A percentile compares a stretch with the other conserved stretches of the same genome.
These are phyloP conservation scores for Phoenicopterus ruber DNA, from an alignment of 2,113 vertebrate species.

Conservation along the genomic window DNA sequence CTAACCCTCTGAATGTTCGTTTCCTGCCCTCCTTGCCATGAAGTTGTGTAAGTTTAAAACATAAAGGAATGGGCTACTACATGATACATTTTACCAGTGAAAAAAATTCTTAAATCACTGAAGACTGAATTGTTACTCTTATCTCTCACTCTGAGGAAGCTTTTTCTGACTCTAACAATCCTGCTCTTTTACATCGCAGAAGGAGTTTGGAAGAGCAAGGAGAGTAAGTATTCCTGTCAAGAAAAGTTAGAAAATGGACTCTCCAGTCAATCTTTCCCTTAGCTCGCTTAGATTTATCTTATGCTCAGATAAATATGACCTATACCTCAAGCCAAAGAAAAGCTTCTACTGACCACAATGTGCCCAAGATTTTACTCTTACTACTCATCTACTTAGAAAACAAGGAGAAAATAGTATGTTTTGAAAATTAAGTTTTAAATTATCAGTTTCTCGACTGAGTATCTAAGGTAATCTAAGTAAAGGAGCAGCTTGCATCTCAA, in stretches of 20 bases:
- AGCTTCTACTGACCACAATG: background rate
- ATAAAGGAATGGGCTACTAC: background rate
- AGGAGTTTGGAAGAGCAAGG: background rate
- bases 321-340: background rate
- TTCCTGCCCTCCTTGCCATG: background rate
- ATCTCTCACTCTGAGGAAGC: background rate
- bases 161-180: background rate
- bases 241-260: background rate
- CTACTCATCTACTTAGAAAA: background rate
- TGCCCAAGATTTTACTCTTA: background rate
- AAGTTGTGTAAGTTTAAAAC: background rate
- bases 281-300: background rate
- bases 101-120: background rate
- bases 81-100: background rate
- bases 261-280: background rate
- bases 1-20: background rate
- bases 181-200: background rate
- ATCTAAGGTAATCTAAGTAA: background rate
- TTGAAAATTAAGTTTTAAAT: conserved; percentile 5
- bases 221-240: background rate
- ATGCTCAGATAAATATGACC: background rate
- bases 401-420: background rate
- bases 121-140: background rate
- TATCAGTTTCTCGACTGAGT: background rate
- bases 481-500: background rate